Evolutionary conservation across 2,888 invertebrate species (phyloP).

Genomic region (Polyploca ridens): DNA sequence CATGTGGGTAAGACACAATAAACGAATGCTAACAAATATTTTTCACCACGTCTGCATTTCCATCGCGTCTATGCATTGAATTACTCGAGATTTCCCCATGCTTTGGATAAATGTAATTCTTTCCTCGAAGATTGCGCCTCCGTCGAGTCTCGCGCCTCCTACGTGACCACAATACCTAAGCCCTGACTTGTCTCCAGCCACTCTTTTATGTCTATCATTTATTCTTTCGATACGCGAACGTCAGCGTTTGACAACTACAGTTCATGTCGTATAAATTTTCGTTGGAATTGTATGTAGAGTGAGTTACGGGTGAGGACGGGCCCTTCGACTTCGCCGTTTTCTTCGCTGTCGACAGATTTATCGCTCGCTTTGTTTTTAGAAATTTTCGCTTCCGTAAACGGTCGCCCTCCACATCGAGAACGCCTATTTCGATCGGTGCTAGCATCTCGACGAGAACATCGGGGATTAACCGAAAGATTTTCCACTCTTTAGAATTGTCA

Average conservation of each 20-base stretch:
- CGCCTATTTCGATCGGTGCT: conserved; percentile 34
- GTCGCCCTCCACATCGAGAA: conserved; percentile 41
- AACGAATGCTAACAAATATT: conserved; percentile 11
- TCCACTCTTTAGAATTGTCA: conserved; percentile 44
- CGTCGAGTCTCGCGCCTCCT: conserved; percentile 58
- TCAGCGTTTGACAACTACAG: conserved; percentile 82
- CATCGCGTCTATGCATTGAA: conserved; percentile 72
- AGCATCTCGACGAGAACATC: conserved; percentile 35
- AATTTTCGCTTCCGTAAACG: conserved; percentile 56
- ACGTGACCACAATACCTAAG: conserved; percentile 80
- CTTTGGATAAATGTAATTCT: conserved; percentile 81
- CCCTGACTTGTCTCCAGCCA: conserved; percentile 67
- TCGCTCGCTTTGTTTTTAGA: conserved; percentile 64
- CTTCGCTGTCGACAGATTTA: conserved; percentile 67
- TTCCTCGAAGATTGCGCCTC: conserved; percentile 78
- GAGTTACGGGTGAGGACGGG: conserved; percentile 75
- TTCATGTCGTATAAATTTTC: conserved; percentile 79
- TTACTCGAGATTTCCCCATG: conserved; percentile 76
- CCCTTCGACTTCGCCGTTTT: conserved; percentile 66
- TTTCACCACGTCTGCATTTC: conserved; percentile 26
- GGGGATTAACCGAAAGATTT: conserved; percentile 45
- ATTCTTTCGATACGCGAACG: conserved; percentile 76
- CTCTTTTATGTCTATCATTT: conserved; percentile 78
- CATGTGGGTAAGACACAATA: not conserved
- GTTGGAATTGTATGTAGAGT: conserved; percentile 75